phyloP scores from a whole-genome alignment of 2,797 vertebrate genomes.

The Phoebastria nigripes region DNA sequence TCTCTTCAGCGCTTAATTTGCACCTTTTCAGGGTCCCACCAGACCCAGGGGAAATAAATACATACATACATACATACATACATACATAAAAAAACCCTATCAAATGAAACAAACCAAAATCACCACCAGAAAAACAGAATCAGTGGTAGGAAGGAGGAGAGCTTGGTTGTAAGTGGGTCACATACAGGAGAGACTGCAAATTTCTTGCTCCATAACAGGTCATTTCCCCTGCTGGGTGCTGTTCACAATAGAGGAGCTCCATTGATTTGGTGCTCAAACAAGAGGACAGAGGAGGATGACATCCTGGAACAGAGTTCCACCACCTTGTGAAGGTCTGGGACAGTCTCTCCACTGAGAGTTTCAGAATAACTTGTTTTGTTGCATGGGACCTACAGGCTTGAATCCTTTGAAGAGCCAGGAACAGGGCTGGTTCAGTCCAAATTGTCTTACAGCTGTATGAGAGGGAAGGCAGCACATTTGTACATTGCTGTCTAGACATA shows the following conservation, averaged over 20 bases:
- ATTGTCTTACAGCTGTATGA: background rate
- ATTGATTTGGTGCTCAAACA: background rate
- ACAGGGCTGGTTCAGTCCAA: background rate
- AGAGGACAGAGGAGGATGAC: background rate
- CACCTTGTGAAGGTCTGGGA: background rate
- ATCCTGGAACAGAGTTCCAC: background rate
- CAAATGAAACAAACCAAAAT: background rate
- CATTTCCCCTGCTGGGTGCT: background rate
- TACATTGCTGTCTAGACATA: background rate
- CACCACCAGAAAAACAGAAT: background rate
- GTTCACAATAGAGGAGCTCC: background rate
- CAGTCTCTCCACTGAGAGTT: background rate
- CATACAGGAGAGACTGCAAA: background rate
- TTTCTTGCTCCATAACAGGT: background rate
- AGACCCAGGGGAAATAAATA: background rate
- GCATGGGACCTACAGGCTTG: background rate
- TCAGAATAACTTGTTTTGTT: background rate
- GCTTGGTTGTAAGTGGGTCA: background rate
- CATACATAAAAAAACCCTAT: rapidly evolving
- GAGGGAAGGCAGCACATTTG: background rate
- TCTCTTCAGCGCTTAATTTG: background rate
- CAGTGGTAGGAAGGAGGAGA: background rate
- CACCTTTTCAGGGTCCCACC: background rate
- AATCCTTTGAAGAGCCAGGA: background rate
- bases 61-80: background rate